phyloP scores from a whole-genome alignment of 2,113 vertebrate genomes.

The Hystrix cristata region DNA sequence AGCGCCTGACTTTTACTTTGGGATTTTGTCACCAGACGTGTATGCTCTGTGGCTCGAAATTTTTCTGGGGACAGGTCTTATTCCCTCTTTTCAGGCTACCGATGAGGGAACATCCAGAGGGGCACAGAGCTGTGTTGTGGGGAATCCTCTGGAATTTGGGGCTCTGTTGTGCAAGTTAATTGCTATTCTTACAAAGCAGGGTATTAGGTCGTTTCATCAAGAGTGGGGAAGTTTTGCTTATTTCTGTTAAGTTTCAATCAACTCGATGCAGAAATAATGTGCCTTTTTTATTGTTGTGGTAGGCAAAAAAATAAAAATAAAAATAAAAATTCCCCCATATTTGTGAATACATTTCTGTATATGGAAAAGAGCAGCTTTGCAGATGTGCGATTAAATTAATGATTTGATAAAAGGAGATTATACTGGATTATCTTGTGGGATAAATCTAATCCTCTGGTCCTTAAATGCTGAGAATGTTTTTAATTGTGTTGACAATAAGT shows the following conservation, averaged over 20 bases:
- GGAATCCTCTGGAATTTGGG: no score
- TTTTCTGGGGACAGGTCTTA: no score
- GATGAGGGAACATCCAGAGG: no score
- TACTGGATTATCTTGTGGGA: neutral
- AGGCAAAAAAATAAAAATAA: neutral
- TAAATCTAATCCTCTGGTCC: neutral
- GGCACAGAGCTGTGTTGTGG: no score
- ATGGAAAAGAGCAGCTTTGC: neutral
- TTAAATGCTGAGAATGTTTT: neutral
- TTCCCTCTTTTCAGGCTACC: no score
- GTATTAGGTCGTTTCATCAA: no score
- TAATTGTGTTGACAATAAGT: no score
- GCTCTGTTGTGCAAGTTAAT: no score
- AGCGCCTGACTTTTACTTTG: no score
- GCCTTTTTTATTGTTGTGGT: neutral
- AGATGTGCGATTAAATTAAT: neutral
- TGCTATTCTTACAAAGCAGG: no score
- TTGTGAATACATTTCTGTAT: fast-evolving
- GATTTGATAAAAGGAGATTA: neutral
- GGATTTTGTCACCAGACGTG: no score
- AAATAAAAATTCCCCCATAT: neutral
- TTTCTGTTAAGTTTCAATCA: neutral
- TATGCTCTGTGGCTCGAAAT: no score
- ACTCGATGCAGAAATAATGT: neutral
- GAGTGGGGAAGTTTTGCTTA: neutral